Conservation (phyloP, 2,888 invertebrate genomes). For the Nemoura dubitans region DNA sequence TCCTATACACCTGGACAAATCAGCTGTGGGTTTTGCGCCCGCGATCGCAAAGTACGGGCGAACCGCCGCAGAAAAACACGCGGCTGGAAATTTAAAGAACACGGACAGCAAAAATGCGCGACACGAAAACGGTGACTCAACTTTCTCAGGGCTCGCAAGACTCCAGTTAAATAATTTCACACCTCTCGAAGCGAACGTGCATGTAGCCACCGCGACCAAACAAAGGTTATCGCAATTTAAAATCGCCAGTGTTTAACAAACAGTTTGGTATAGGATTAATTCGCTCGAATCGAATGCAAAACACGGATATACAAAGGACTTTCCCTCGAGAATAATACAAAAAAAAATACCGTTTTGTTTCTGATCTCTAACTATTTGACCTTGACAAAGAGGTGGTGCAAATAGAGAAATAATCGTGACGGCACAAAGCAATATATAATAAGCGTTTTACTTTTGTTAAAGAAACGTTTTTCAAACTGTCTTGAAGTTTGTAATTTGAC, state of each 20-base stretch:
- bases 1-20: not conserved
- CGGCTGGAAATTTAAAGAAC: not conserved
- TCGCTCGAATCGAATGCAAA: not conserved
- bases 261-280: not conserved
- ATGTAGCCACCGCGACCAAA: not conserved
- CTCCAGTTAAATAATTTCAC: not conserved
- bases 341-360: not conserved
- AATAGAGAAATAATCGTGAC: not conserved
- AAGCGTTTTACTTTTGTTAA: not conserved
- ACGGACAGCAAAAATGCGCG: not conserved
- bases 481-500: not conserved
- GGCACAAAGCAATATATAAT: not conserved
- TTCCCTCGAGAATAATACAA: no score
- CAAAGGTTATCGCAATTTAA: not conserved
- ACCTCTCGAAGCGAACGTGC: not conserved
- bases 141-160: not conserved
- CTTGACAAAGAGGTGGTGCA: conserved; percentile 12
- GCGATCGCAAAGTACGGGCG: not conserved
- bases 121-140: not conserved
- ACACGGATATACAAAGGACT: not conserved
- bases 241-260: not conserved
- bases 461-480: not conserved
- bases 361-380: not conserved
- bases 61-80: not conserved
- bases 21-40: no score